Conservation (phyloP, 2,113 vertebrate species). For the Irena cyanogastra region DNA sequence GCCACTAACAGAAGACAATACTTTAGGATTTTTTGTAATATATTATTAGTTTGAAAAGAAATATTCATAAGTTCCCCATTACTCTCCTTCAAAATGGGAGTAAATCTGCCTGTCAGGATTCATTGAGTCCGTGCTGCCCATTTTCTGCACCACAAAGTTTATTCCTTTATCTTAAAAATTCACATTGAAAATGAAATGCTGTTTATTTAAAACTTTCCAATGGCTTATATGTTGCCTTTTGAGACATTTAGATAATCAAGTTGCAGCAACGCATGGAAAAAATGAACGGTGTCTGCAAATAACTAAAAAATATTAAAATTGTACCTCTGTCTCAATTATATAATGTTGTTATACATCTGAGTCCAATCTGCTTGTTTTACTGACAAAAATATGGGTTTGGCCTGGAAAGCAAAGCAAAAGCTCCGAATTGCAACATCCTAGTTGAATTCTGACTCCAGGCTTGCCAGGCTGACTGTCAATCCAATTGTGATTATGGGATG, state of each 20-base stretch:
- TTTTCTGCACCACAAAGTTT: neutral
- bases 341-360: neutral
- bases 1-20: neutral
- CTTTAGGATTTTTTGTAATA: neutral
- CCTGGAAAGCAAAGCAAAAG: neutral
- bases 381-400: neutral
- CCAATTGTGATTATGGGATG: neutral
- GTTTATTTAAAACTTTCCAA: neutral
- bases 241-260: neutral
- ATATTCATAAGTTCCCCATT: neutral
- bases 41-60: neutral
- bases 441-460: neutral
- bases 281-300: neutral
- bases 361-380: neutral
- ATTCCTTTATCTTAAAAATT: neutral
- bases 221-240: neutral
- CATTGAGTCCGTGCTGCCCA: neutral
- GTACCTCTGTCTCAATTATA: neutral
- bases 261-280: neutral
- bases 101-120: neutral
- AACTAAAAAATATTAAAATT: neutral
- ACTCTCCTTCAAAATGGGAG: neutral
- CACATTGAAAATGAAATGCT: neutral
- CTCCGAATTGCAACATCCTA: neutral
- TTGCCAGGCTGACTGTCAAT: neutral